Base-by-base conservation (phyloP, 2,113 vertebrate genomes). In the Stigmatopora nigra region DNA sequence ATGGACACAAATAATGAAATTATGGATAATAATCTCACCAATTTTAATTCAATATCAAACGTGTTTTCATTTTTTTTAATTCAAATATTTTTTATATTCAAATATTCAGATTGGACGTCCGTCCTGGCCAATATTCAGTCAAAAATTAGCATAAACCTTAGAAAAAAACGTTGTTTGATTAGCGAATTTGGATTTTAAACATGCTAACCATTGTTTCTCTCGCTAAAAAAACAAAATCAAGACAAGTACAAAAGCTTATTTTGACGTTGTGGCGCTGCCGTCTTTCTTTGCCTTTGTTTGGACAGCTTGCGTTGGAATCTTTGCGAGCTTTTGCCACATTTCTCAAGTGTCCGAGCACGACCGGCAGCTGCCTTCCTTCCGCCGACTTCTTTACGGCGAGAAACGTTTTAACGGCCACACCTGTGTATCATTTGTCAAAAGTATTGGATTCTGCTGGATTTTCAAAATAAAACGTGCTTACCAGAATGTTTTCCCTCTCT, bases 291-390 rank as follows among this genome's bases (percentile, higher is more conserved):
- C 5, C 11, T 10, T 35, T 87, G 48, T 90, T 85, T 84, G 78
- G 78, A 82, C 84, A 88, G 82, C 83, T 88, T 85, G 84, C 59
- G 41, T 64, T 46, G 73, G 78, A 68, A 91, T 84, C 70, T 82
- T 78, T 81, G 83, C 78, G 82, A 68, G 62, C 78, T 68, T 65
- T 60, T 66, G 78, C 77, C 83, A 81, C 80, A 84, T 87, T 90
- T 88, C 82, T 71, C 82, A 63, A 69, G n/a, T 77, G 57, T 60
- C 74, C 25, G 25, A 31, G 25, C 25, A 3, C 68, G 77, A 78
- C 78, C 80, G 77, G 64, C 45, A 65, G 53, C 44, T 25, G 62
- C 55, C 25, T 51, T 61, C 53, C 58, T 59, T 59, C 65, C 49
- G 44, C 62, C 73, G 52, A 35, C 66, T 56, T 48, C 12, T 38